A percentile compares a stretch with the other conserved stretches of the same genome.
Evolutionary conservation across 2,888 invertebrate species (phyloP).

Genomic region (Epirrhoe tristata): DNA sequence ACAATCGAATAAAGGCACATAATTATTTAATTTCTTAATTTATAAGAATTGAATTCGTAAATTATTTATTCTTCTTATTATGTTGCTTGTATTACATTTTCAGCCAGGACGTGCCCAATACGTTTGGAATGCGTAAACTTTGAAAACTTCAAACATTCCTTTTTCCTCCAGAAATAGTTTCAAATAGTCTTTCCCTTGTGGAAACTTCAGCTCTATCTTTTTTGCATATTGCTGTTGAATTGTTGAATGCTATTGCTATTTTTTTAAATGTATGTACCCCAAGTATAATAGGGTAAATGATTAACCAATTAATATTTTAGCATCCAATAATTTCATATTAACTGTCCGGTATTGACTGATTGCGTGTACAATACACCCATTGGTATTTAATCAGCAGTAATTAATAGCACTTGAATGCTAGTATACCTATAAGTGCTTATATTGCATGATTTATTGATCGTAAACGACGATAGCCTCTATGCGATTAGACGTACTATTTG

Average conservation of each 20-base stretch:
- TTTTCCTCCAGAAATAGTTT: neutral
- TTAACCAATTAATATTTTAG: conserved; percentile 13
- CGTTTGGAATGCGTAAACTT: conserved; percentile 16
- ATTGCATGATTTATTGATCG: conserved; percentile 49
- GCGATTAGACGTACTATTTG: conserved; percentile 7
- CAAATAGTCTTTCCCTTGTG: neutral
- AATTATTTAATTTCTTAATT: conserved; percentile 52
- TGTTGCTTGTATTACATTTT: conserved; percentile 19
- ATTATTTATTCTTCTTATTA: conserved; percentile 18
- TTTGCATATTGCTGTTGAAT: neutral
- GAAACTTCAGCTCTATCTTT: neutral
- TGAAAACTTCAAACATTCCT: neutral
- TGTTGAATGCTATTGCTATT: neutral
- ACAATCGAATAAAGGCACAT: conserved; percentile 56
- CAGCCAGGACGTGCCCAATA: neutral
- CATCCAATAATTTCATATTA: conserved; percentile 63
- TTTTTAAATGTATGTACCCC: neutral
- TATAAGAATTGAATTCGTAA: conserved; percentile 32
- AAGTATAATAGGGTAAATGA: too few species aligned
- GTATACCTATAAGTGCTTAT: conserved; percentile 45
- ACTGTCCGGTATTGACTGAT: conserved; percentile 69
- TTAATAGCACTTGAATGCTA: conserved; percentile 59
- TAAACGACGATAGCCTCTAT: conserved; percentile 25
- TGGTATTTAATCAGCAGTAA: conserved; percentile 66
- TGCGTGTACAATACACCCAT: conserved; percentile 62